These are phyloP conservation scores for Coracopsis vasa DNA, from an alignment of 2,113 vertebrate genomes.

Conservation along the genomic window DNA sequence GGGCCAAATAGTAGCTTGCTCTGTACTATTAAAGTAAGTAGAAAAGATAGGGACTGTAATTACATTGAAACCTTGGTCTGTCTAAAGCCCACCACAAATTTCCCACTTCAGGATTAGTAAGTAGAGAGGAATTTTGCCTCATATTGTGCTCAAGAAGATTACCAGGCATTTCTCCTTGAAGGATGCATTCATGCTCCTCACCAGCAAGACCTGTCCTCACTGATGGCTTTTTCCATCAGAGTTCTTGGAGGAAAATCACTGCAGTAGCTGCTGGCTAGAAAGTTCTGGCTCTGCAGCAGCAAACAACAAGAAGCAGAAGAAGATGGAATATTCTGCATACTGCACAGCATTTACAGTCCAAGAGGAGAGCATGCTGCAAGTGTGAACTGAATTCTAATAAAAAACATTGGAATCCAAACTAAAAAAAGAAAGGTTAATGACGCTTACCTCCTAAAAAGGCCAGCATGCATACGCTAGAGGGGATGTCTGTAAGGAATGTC, in stretches of 20 bases:
- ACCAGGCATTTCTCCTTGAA: not conserved
- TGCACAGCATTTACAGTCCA: conserved; percentile 6
- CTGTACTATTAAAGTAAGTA: not conserved
- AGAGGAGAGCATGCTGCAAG: not conserved
- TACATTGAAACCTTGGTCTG: not conserved
- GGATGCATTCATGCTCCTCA: not conserved
- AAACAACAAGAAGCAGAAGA: not conserved
- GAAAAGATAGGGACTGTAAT: not conserved
- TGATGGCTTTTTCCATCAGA: not conserved
- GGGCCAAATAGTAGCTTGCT: not conserved
- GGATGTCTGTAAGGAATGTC: conserved; percentile 25
- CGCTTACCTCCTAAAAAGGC: conserved; percentile 17
- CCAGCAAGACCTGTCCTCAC: not conserved
- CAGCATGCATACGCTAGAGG: not conserved
- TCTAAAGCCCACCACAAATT: not conserved
- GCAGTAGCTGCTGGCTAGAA: conserved; percentile 25
- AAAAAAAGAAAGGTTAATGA: conserved; percentile 31
- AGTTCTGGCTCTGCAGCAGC: conserved; percentile 23
- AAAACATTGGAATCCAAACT: not conserved
- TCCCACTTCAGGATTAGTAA: not conserved
- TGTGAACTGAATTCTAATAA: conserved; percentile 40
- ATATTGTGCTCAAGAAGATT: not conserved
- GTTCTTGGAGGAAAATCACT: conserved; percentile 15
- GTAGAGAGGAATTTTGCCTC: not conserved
- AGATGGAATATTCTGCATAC: conserved; percentile 25